Base-by-base conservation (phyloP, 2,797 vertebrate species). In the Aldrovandia affinis region DNA sequence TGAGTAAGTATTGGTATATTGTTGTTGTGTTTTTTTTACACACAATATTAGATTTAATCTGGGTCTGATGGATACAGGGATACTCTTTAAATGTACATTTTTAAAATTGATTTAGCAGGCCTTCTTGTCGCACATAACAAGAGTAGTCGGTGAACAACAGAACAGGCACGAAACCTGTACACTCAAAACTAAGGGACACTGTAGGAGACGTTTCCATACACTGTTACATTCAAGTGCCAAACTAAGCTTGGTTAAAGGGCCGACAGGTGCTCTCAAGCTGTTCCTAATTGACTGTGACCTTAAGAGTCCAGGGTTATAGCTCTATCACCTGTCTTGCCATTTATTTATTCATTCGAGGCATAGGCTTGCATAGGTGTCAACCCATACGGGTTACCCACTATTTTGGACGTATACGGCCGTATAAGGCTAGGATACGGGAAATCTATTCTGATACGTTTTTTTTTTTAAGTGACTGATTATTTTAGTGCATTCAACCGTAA, bases 241-340 rank as follows among this genome's bases (percentile, higher is more conserved):
- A 70, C 65, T 36, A 70, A 36, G 2, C 68, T 22, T 22, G 33
- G 8, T 73, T 42, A 39, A 73, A 73, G 36, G 68, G 36, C 18
- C 15, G 30, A 30, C 33, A 70, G 12, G 65, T 36, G 33, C 15
- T 36, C 65, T 18, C 65, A 70, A 70, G 30, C 65, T 73, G 68
- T 73, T 73, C 39, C 33, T 42, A 73, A 0, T 39, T 73, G 68
- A 73, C 68, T 73, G 36, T 73, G 20, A 73, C 68, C 68, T 68
- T 33, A n/a, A 50, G 47, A 50, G 8, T 18, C 63, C 28, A 30
- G 30, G 10, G 20, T 73, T 73, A 73, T 30, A 15, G 36, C 68
- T 73, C 39, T 73, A 20, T 73, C 36, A 20, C 36, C 18, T 73
- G 30, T 18, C 57, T 2, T 5, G 15, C n/a, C 63, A 30, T 65